Conservation (phyloP, 2,797 vertebrate genomes). For the Aulostomus chinensis region DNA sequence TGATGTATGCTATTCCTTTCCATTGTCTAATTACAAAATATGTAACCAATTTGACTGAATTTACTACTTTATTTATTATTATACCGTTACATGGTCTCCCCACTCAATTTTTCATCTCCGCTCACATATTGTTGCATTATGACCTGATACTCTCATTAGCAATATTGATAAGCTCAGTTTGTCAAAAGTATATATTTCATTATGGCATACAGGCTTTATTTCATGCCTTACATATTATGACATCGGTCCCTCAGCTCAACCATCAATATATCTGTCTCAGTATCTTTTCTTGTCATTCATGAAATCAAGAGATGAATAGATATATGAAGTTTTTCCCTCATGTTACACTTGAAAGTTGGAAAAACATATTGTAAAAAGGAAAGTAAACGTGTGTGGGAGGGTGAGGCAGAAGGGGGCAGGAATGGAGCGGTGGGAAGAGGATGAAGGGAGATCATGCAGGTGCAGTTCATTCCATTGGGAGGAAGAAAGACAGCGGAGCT, state of each 20-base stretch:
- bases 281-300: constrained; percentile 31
- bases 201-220: constrained; percentile 9
- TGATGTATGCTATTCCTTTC: no score
- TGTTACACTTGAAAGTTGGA: constrained; percentile 47
- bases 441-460: constrained; percentile 58
- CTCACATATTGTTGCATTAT: no score
- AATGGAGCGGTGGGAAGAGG: no score
- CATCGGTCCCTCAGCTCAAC: constrained; percentile 72
- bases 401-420: constrained; percentile 31
- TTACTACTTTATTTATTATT: no score
- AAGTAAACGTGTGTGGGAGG: constrained; percentile 48
- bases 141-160: no score
- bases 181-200: background rate
- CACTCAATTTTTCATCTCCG: no score
- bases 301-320: constrained; percentile 52
- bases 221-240: constrained; percentile 67
- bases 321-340: constrained; percentile 46
- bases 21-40: no score
- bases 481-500: constrained; percentile 37
- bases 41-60: no score
- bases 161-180: no score
- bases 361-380: constrained; percentile 39
- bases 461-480: constrained; percentile 40
- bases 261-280: constrained; percentile 53
- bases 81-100: no score